Percentiles rank a stretch among this genome's conserved stretches.
These are phyloP conservation scores for Odiellus spinosus DNA, from an alignment of 2,888 invertebrate species.

Conservation along the genomic window DNA sequence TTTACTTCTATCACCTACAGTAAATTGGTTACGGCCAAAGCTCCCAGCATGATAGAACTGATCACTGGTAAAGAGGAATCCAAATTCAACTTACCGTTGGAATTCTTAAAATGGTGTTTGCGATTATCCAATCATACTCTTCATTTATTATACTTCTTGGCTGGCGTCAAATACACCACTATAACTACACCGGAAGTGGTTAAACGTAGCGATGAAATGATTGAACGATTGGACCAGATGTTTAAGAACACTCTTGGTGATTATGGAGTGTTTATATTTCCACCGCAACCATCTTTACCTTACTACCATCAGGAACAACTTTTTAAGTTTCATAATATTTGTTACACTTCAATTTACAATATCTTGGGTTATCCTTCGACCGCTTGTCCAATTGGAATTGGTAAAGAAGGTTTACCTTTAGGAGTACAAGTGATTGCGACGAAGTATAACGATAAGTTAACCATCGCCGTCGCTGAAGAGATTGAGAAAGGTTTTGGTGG, in stretches of 20 bases:
- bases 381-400: slow-evolving; percentile 58
- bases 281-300: slow-evolving; percentile 74
- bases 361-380: slow-evolving; percentile 72
- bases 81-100: slow-evolving; percentile 64
- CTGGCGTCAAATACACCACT: too few relatives aligned
- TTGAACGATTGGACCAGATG: slow-evolving; percentile 44
- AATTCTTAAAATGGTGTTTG: too few relatives aligned
- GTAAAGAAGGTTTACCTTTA: slow-evolving; percentile 49
- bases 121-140: too few relatives aligned
- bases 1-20: too few relatives aligned
- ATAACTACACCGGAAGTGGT: too few relatives aligned
- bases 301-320: slow-evolving; percentile 76
- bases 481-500: slow-evolving; percentile 9
- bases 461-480: slow-evolving; percentile 5
- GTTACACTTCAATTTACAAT: slow-evolving; percentile 71
- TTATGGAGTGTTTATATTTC: slow-evolving; percentile 73
- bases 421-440: slow-evolving; percentile 69
- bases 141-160: too few relatives aligned
- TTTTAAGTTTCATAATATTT: slow-evolving; percentile 61
- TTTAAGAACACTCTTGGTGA: slow-evolving; percentile 52
- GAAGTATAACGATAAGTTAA: slow-evolving; percentile 7
- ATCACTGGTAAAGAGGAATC: too few relatives aligned
- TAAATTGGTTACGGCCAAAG: too few relatives aligned
- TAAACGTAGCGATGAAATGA: slow-evolving; percentile 29
- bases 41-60: too few relatives aligned